Percentiles rank a stretch among this genome's conserved stretches.
Conservation (phyloP, 2,888 invertebrate genomes). For the Andrena flavipes region DNA sequence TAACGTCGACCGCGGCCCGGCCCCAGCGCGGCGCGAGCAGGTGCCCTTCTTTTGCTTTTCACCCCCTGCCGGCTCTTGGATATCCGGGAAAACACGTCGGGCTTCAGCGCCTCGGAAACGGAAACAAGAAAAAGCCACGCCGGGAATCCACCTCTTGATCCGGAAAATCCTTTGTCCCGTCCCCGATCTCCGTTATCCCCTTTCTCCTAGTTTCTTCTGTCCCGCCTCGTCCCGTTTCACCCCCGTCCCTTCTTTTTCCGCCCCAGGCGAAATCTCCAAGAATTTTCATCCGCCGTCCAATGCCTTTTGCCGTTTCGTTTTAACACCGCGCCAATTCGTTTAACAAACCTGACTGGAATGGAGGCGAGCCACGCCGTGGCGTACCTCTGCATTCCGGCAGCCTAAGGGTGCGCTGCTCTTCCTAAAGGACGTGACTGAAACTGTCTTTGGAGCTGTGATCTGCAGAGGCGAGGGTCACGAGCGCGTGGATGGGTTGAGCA, state of each 20-base stretch:
- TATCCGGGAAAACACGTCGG: conserved; percentile 18
- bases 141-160: conserved; percentile 44
- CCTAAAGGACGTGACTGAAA: neutral
- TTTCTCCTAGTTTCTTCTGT: conserved; percentile 2
- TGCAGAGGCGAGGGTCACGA: neutral
- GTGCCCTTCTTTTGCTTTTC: neutral
- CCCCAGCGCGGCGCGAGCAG: neutral
- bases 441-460: too few relatives aligned
- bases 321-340: neutral
- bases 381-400: neutral
- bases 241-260: neutral
- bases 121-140: conserved; percentile 49
- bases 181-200: neutral
- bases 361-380: neutral
- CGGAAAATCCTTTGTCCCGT: conserved; percentile 51
- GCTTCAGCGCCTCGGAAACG: conserved; percentile 43
- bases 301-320: neutral
- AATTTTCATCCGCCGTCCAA: conserved; percentile 12
- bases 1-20: conserved; percentile 12
- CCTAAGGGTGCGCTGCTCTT: too few relatives aligned
- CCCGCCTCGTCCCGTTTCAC: neutral
- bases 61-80: neutral
- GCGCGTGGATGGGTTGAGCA: neutral
- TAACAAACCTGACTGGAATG: conserved; percentile 9
- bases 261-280: neutral